Base-by-base conservation (phyloP, 2,888 invertebrate genomes). In the Dioctria rufipes region DNA sequence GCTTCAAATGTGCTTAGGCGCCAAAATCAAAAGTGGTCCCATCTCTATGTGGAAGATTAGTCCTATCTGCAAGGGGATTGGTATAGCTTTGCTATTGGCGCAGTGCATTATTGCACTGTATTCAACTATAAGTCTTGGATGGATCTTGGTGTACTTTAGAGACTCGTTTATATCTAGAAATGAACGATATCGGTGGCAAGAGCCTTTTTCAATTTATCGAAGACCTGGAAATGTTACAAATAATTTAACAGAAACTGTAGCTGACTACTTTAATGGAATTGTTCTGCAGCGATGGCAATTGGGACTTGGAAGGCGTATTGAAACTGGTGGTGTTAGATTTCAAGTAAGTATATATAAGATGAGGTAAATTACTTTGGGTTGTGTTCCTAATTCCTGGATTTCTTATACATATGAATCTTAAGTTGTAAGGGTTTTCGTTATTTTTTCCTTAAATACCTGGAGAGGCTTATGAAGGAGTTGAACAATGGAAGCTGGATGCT, bases 21-120 rank as follows among this genome's bases (percentile, higher is more conserved):
- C 96, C 88, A 94, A 95, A 85, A 90, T 97, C 81, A 93, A 94
- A 67, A 93, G 95, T 0, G 97, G 97, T 0, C 95, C 96, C 2
- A 92, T 97, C 81, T 96, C 96, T 85, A 96, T 97, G 96, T 97
- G 97, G 97, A 93, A 92, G 86, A 96, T 97, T 85, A 96, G 96
- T 79, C 97, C 97, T 0, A 93, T 97, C 84, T 96, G 97, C 87
- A 94, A 95, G 90, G 97, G 97, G 3, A 95, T 97, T 37, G 97
- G 97, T 25, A 93, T 96, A 77, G 93, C 96, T 0, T 89, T 97
- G 84, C 91, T 96, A 39, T 88, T 95, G 81, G 93, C 94, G 5
- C 96, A 96, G 87, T 94, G 94, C 4, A 90, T 95, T 71, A 92
- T 96, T 84, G 96, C 96, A 77, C 92, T 96, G 84, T 97, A 97